Percentiles rank a stretch among this genome's conserved stretches.
Conservation (phyloP, 2,113 vertebrate species). For the Castor canadensis region DNA sequence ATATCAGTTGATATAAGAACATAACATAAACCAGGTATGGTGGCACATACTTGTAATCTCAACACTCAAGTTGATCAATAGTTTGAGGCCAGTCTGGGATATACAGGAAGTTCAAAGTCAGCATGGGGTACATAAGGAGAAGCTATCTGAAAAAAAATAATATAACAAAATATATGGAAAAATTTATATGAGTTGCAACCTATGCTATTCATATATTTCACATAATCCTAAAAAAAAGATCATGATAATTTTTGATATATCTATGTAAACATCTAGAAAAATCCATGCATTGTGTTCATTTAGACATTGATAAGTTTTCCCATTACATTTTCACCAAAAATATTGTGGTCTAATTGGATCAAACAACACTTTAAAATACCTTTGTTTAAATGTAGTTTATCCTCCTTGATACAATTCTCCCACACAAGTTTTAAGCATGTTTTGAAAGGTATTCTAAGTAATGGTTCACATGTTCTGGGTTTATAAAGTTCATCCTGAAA, state of each 20-base stretch:
- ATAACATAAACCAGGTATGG: background rate
- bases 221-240: background rate
- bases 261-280: background rate
- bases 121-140: no score
- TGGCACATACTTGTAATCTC: no score
- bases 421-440: background rate
- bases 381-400: background rate
- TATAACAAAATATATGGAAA: background rate
- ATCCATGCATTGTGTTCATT: background rate
- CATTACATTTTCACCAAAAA: background rate
- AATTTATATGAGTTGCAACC: background rate
- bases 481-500: slow-evolving; percentile 24
- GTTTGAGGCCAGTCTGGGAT: no score
- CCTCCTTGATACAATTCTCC: background rate
- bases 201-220: background rate
- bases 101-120: no score
- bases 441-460: background rate
- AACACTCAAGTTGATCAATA: no score
- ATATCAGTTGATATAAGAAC: background rate
- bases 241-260: background rate
- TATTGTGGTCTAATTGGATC: background rate
- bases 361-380: background rate
- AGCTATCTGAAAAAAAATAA: no score
- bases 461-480: background rate
- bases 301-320: background rate